phyloP scores from a whole-genome alignment of 1,140 invertebrate species.

The Polypedilum pembai region DNA sequence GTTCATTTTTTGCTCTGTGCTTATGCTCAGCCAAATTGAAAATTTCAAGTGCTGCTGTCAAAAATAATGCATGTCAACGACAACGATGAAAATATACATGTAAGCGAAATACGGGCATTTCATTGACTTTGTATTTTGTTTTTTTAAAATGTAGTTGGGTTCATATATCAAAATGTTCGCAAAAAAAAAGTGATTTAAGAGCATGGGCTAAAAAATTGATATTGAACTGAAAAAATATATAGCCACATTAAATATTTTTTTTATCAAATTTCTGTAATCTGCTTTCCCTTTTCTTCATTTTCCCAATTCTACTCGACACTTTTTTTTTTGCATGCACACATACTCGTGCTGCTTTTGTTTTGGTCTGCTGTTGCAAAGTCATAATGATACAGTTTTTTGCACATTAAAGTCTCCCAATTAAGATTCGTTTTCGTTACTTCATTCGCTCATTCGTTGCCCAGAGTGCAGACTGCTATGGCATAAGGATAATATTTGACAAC shows the following conservation, averaged over 20 bases:
- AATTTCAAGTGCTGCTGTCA: not conserved
- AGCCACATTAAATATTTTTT: not conserved
- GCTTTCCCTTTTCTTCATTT: slow-evolving; percentile 26
- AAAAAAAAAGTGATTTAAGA: slow-evolving; percentile 21
- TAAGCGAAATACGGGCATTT: no score
- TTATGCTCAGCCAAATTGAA: not conserved
- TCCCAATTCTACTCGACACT: not conserved
- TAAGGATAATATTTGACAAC: slow-evolving; percentile 2
- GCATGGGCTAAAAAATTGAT: not conserved
- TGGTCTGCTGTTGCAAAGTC: not conserved
- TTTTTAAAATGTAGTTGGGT: not conserved
- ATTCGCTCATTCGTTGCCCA: slow-evolving; percentile 1
- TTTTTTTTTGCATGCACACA: no score
- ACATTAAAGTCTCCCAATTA: slow-evolving; percentile 17
- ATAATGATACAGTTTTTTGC: slow-evolving; percentile 23
- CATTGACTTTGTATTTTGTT: no score
- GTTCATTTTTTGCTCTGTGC: not conserved
- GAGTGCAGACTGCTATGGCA: not conserved
- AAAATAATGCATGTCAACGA: slow-evolving; percentile 18
- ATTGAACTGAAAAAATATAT: not conserved
- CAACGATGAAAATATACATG: slow-evolving; percentile 1
- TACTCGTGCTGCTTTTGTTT: no score
- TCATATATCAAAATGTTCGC: not conserved
- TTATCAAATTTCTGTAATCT: slow-evolving; percentile 27
- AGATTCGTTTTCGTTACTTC: slow-evolving; percentile 11